These are phyloP conservation scores for Manduca sexta DNA, from an alignment of 1,140 invertebrate species.

Conservation along the genomic window DNA sequence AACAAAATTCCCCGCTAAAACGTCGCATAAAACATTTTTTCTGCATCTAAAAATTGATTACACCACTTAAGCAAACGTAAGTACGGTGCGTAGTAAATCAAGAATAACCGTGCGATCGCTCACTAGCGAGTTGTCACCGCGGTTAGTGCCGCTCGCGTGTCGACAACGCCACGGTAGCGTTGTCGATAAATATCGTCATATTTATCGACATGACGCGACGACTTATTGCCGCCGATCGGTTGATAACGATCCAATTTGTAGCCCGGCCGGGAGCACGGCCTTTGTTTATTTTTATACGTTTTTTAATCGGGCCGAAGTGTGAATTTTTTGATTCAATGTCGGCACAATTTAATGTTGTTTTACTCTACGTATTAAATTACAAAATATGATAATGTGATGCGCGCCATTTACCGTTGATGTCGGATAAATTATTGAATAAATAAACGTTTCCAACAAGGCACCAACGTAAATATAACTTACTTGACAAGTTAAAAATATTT, in stretches of 20 bases:
- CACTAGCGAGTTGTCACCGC: conserved; percentile 5
- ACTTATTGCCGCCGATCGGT: conserved; percentile 43
- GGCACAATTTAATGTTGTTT: too few species aligned
- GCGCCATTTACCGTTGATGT: too few species aligned
- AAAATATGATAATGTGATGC: too few species aligned
- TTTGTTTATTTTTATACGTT: conserved; percentile 15
- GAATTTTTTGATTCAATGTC: too few species aligned
- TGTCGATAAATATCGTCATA: conserved; percentile 46
- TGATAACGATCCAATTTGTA: conserved; percentile 58
- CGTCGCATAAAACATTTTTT: background rate
- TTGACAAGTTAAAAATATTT: too few species aligned
- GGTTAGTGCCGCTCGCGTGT: conserved; percentile 36
- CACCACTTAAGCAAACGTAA: conserved; percentile 4
- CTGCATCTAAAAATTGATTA: conserved; percentile 5
- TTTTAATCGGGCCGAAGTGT: background rate
- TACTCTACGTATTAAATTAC: too few species aligned
- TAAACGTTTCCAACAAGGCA: too few species aligned
- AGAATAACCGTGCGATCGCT: conserved; percentile 5
- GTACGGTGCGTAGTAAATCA: background rate
- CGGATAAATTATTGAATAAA: too few species aligned
- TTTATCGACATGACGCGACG: conserved; percentile 42
- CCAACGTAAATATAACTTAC: too few species aligned
- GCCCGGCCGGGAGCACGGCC: conserved; percentile 16
- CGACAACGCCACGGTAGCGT: conserved; percentile 22
- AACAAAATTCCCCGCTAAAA: too few species aligned